Evolutionary conservation across 2,888 invertebrate species (phyloP), one percentile per base, ranked within the genome.

Genomic region (Agriotes lineatus): DNA sequence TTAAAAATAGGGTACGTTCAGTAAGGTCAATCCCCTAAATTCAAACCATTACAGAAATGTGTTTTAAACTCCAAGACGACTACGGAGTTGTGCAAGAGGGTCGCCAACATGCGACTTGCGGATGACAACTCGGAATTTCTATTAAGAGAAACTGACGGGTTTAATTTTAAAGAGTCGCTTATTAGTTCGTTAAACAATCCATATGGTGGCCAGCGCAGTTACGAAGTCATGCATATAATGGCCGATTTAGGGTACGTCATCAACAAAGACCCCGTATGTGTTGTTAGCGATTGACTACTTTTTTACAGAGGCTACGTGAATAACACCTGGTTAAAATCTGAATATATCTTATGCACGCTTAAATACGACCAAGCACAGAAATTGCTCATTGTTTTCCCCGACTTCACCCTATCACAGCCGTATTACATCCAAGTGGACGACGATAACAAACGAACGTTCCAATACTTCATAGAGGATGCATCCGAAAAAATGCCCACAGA

Each of bases 401-500:
- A 92, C 78, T 86, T 88, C 69, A 88, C 88, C 14, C 80, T 84
- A 37, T 77, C 85, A 67, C 82, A 85, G 14, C 88, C 89, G 0
- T 93, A 94, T 77, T 81, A 81, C 1, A 81, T 91, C 57, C 88
- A 89, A 76, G 85, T 90, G 0, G 85, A 86, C n/a, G 85, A 85
- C 6, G 88, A 89, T 60, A 85, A 85, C 14, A 85, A 87, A 0
- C 87, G 88, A 80, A 85, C 85, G 19, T 90, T 89, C 74, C 86
- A 89, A 75, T 94, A 91, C 81, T 88, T 88, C 73, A 86, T 93
- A 50, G 88, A 89, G 73, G 88, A 92, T 74, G 85, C 77, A 75
- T 91, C 88, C 56, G 82, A 78, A 78, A 79, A 77, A 72, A 80
- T 81, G 33, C 79, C 78, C 10, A 72, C 79, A 42, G 80, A 81